Base-by-base conservation (phyloP, 2,888 invertebrate genomes). In the Drosophila mayaguana region DNA sequence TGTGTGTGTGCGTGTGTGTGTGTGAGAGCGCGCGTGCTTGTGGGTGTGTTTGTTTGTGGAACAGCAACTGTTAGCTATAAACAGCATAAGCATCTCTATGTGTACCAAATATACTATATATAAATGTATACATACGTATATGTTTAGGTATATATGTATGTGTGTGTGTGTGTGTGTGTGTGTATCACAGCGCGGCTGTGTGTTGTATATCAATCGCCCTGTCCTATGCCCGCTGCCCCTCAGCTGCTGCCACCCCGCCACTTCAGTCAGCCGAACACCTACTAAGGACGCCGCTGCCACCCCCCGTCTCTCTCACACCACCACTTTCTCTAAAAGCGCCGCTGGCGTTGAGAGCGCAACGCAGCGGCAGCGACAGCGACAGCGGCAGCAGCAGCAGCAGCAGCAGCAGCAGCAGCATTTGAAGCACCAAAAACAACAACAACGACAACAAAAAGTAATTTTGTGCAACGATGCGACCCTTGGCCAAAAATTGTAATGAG, bases 391-490 rank as follows among this genome's bases (percentile, higher is more conserved):
- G n/a, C n/a, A n/a, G 22, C 4, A 55, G 53, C 53, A 36, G 20
- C 38, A 38, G 38, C 36, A 36, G 36, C 36, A 36, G 38, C 38
- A 38, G 16, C 36, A 45, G 56, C 43, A 45, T 46, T 61, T 61
- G 43, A 67, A 70, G 66, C 42, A 74, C 40, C 69, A 61, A 65
- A 46, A 43, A 25, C 34, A 45, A 46, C 36, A 38, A 34, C 55
- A 57, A 32, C 42, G 20, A 6, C 42, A 53, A 62, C 67, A 82
- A 80, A 66, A 83, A 83, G 84, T 87, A 83, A 87, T 83, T 87
- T 83, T 83, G 83, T 83, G 83, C 83, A 83, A 87, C 83, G 87
- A 83, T 83, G 87, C 83, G 87, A 83, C 83, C 87, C 83, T 87
- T 83, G 83, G 84, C 87, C 87, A 83, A 86, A 86, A 80, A 84